Evolutionary conservation across 2,113 vertebrate genomes (phyloP).

Genomic region (Calyptomena viridis): DNA sequence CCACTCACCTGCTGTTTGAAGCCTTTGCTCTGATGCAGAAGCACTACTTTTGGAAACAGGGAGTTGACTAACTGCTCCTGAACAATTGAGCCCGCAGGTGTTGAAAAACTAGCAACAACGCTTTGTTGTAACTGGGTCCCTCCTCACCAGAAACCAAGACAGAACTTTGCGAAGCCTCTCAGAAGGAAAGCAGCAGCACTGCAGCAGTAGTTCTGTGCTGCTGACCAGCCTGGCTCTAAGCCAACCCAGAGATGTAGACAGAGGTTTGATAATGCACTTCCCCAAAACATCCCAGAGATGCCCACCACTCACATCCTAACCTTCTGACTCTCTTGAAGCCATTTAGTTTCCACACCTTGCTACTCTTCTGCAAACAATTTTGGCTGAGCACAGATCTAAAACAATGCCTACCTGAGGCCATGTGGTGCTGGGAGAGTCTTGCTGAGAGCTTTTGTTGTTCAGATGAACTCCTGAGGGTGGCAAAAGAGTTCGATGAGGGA

Average conservation of each 20-base stretch:
- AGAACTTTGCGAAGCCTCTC: not conserved
- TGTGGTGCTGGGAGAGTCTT: slow-evolving; percentile 64
- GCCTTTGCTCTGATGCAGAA: not conserved
- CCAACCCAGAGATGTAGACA: not conserved
- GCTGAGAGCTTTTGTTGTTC: slow-evolving; percentile 72
- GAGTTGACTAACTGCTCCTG: not conserved
- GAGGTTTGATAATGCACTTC: not conserved
- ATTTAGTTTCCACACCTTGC: accelerated
- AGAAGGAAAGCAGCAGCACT: not conserved
- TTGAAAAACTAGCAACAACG: not conserved
- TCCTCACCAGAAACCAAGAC: not conserved
- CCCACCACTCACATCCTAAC: not conserved
- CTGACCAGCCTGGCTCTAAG: not conserved
- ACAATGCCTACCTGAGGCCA: slow-evolving; percentile 76
- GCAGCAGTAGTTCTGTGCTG: not conserved
- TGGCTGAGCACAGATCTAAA: not conserved
- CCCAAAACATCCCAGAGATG: not conserved
- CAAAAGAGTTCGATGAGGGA: slow-evolving; percentile 69
- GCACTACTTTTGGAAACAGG: not conserved
- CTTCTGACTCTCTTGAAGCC: not conserved
- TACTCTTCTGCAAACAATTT: not conserved
- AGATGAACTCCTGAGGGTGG: slow-evolving; percentile 62
- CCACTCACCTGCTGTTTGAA: not conserved
- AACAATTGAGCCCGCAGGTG: not conserved
- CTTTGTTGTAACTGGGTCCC: not conserved